Percentiles rank a stretch among this genome's conserved stretches.
Evolutionary conservation across 64 coral and sea anemone species (phyloP).

Genomic region (Montipora capricornis): DNA sequence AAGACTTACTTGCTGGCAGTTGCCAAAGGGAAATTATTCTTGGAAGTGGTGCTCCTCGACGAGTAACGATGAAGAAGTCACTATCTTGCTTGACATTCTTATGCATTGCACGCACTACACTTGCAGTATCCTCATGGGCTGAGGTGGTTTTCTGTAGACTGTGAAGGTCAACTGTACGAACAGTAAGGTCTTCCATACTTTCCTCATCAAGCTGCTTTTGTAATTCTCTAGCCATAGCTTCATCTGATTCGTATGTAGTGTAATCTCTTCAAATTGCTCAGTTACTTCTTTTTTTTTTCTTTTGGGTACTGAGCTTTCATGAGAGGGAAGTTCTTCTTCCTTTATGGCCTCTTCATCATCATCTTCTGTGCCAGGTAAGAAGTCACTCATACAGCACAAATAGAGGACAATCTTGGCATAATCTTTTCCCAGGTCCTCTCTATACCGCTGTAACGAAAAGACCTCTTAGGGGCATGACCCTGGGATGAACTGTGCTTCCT

Average conservation of each 20-base stretch:
- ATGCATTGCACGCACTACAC: slow-evolving; percentile 63
- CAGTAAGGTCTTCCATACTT: slow-evolving; percentile 43
- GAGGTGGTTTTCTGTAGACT: slow-evolving; percentile 29
- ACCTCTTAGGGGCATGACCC: slow-evolving; percentile 45
- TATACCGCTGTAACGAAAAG: slow-evolving; percentile 43
- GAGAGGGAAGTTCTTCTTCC: too few relatives aligned
- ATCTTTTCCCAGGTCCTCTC: slow-evolving; percentile 61
- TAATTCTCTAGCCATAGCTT: slow-evolving; percentile 57
- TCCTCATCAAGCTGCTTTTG: slow-evolving; percentile 62
- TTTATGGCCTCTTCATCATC: neutral
- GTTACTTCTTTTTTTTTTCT: neutral
- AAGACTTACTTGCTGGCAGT: slow-evolving; percentile 66
- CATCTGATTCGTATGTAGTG: slow-evolving; percentile 29
- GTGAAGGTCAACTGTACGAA: slow-evolving; percentile 17
- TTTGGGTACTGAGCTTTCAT: too few relatives aligned
- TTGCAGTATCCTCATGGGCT: slow-evolving; percentile 50
- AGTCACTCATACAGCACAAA: slow-evolving; percentile 48
- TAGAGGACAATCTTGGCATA: slow-evolving; percentile 61
- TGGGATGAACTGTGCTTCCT: slow-evolving; percentile 26
- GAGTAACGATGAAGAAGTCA: slow-evolving; percentile 57
- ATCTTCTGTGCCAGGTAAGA: slow-evolving; percentile 11
- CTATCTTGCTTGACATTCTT: slow-evolving; percentile 54
- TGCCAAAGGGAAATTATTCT: slow-evolving; percentile 73
- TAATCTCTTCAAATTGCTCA: slow-evolving; percentile 43
- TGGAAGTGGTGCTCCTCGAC: slow-evolving; percentile 55